Base-by-base conservation (phyloP, 2,797 vertebrate genomes). In the Scarus forsteni region DNA sequence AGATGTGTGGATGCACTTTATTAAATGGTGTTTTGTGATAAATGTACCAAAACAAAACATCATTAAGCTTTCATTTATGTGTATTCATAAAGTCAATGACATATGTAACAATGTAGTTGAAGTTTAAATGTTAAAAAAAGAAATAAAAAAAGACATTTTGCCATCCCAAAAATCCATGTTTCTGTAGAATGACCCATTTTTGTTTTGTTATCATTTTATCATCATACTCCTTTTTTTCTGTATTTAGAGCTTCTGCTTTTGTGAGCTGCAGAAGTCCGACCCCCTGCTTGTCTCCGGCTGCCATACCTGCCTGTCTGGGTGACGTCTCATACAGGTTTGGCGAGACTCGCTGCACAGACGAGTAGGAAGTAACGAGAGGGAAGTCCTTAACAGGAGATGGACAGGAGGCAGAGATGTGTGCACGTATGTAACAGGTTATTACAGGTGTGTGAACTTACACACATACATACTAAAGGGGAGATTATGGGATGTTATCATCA, bases 321-420 rank as follows among this genome's bases (percentile, higher is more conserved):
- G 50, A 67, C 60, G 60, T 85, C 86, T 83, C 57, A 75, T 69
- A 92, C 94, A 91, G 91, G 93, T 93, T 93, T 81, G 84, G 75
- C 90, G 39, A 70, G 91, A 85, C 88, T 63, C 71, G 60, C 74
- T 13, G 46, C 66, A 46, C 10, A 34, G 56, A 15, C 6, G 19
- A 66, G 54, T 40, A 40, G 57, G 54, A 44, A 70, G 69, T 74
- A 78, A 58, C 7, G 15, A 57, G 56, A 85, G 75, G 77, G 18
- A 44, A 56, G 36, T 9, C 36, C 63, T 19, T 7, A 51, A 13
- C 27, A 36, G 16, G 64, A 39, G 72, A 43, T 7, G 15, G 56
- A 73, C 40, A 36, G 7, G 62, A 40, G 50, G 27, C 13, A 39
- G 43, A 6, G 11, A 52, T 7, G 1, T 39, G 6, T 9, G 12